A percentile compares a stretch with the other conserved stretches of the same genome.
Evolutionary conservation across 1,140 invertebrate genomes (phyloP).

Genomic region (Drosophila varians): DNA sequence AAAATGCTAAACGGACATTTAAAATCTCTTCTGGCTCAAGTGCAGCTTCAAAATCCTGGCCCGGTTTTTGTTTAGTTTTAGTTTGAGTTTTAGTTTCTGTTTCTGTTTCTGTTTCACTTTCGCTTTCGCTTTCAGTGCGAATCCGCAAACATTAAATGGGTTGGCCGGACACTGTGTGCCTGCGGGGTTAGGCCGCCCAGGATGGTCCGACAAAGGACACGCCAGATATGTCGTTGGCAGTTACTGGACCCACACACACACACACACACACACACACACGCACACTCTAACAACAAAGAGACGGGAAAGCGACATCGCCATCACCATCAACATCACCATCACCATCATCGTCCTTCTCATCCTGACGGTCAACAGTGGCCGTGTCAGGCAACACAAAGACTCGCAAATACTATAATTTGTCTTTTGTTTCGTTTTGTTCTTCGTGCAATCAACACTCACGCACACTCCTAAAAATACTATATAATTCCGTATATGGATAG

Average conservation of each 20-base stretch:
- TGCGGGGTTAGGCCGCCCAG: slow-evolving; percentile 30
- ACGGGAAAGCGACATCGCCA: slow-evolving; percentile 5
- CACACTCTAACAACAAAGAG: slow-evolving; percentile 34
- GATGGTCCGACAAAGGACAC: slow-evolving; percentile 40
- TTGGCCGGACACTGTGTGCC: slow-evolving; percentile 43
- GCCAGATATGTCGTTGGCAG: slow-evolving; percentile 48
- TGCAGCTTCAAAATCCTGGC: slow-evolving; percentile 21
- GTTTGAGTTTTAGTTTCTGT: slow-evolving; percentile 28
- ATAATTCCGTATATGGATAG: not conserved
- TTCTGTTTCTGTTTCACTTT: slow-evolving; percentile 32
- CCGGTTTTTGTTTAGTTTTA: not conserved
- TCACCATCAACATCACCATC: not conserved
- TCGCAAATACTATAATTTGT: slow-evolving; percentile 57
- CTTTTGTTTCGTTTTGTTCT: slow-evolving; percentile 37
- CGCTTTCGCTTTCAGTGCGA: slow-evolving; percentile 8
- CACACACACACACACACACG: not conserved
- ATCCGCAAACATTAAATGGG: slow-evolving; percentile 55
- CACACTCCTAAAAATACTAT: slow-evolving; percentile 27
- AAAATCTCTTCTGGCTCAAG: slow-evolving; percentile 27
- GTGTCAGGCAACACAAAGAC: slow-evolving; percentile 53
- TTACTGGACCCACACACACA: slow-evolving; percentile 9
- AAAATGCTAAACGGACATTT: slow-evolving; percentile 10
- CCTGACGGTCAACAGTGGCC: slow-evolving; percentile 45
- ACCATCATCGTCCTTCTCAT: slow-evolving; percentile 7
- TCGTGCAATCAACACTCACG: slow-evolving; percentile 27